A percentile compares a stretch with the other conserved stretches of the same genome.
These are phyloP conservation scores for Cyclophora punctaria DNA, from an alignment of 2,888 invertebrate species.

Conservation along the genomic window DNA sequence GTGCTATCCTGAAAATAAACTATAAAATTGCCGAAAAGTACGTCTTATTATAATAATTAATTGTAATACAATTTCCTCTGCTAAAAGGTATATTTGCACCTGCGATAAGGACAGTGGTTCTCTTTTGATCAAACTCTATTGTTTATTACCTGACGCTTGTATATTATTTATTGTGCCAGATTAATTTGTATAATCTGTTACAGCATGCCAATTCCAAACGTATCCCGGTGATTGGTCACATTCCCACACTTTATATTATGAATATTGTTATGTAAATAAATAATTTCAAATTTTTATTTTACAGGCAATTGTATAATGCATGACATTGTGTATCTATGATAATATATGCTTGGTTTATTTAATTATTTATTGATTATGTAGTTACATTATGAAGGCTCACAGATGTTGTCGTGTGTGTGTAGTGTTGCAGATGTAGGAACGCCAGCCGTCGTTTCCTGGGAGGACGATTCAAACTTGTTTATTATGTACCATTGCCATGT, in stretches of 20 bases:
- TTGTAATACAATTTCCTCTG: no score
- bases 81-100: no score
- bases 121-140: no score
- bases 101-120: no score
- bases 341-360: conserved; percentile 18
- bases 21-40: no score
- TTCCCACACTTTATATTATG: no score
- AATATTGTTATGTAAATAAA: conserved; percentile 24
- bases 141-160: neutral
- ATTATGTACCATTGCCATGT: conserved; percentile 59
- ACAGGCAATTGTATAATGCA: conserved; percentile 32
- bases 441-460: conserved; percentile 54
- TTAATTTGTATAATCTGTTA: conserved; percentile 17
- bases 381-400: conserved; percentile 19
- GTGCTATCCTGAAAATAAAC: no score
- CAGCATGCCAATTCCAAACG: conserved; percentile 1
- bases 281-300: conserved; percentile 31
- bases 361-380: conserved; percentile 19
- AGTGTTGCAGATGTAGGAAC: conserved; percentile 69
- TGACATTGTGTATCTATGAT: conserved; percentile 7
- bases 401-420: conserved; percentile 56
- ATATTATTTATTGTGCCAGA: neutral
- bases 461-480: conserved; percentile 23
- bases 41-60: no score
- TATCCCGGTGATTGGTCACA: conserved; percentile 24